Evolutionary conservation across 2,113 vertebrate genomes (phyloP), one percentile per base, ranked within the genome.

Genomic region (Psittacus erithacus): DNA sequence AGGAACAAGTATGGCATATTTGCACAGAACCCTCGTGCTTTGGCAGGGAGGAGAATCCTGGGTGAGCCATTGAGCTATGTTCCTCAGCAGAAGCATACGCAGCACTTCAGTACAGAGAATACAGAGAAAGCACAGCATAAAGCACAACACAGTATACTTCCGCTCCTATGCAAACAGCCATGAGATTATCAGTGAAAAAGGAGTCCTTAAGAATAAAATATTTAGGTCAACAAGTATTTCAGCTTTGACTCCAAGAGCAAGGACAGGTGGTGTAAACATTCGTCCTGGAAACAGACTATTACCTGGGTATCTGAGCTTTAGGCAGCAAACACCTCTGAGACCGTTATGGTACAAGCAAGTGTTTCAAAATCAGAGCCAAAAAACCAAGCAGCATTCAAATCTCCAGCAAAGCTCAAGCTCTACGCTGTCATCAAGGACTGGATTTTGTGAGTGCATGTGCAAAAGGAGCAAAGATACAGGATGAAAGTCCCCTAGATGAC

Each of bases 1-100:
- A 81, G 79, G 89, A 84, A 92, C 84, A 78, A 68, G 29, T 57
- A 85, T 92, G 84, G 90, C 80, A 87, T 86, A 92, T 92, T 97
- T 89, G 55, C 89, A 92, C 52, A 90, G 90, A 95, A 70, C 53
- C 46, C 53, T 74, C 59, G 35, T 49, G 52, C 60, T 96, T 94
- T 82, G 64, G 77, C 82, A 93, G 70, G 39, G 38, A 88, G 47
- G 27, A 73, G 4, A 65, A 68, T 27, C 27, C 63, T 69, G 55
- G 38, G 22, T 52, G n/a, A 94, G 92, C 41, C 65, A 92, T 47
- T 77, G 41, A 63, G 59, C 63, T 53, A 5, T 6, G 43, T 57
- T 87, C 47, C 87, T 87, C 7, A 57, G 86, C 57, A 94, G 39
- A 38, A 64, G n/a, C 10, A 74, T 16, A 39, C 22, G 7, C 8